These are phyloP conservation scores for Lithophane socia DNA, from an alignment of 2,888 invertebrate species.

Conservation along the genomic window DNA sequence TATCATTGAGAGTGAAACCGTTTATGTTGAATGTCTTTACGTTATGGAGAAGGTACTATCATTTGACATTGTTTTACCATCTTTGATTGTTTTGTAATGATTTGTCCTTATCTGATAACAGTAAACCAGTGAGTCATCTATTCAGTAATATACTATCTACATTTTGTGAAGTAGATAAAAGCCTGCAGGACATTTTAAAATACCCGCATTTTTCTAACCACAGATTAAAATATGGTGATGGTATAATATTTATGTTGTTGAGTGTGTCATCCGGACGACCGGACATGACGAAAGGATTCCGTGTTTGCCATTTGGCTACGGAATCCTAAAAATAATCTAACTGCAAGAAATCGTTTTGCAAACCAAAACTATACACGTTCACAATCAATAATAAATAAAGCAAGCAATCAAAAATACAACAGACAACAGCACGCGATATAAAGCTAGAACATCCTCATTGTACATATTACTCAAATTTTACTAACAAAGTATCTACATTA, in stretches of 20 bases:
- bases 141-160: neutral
- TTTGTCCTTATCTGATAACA: slow-evolving; percentile 26
- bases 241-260: neutral
- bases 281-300: too few relatives aligned
- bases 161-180: slow-evolving; percentile 3
- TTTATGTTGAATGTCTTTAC: slow-evolving; percentile 97
- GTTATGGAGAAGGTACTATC: slow-evolving; percentile 95
- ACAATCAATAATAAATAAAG: too few relatives aligned
- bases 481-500: too few relatives aligned
- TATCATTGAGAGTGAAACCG: slow-evolving; percentile 97
- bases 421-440: too few relatives aligned
- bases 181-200: neutral
- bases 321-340: too few relatives aligned
- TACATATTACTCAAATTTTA: too few relatives aligned
- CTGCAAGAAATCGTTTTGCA: too few relatives aligned
- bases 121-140: slow-evolving; percentile 16
- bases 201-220: neutral
- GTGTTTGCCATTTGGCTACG: too few relatives aligned
- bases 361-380: too few relatives aligned
- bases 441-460: too few relatives aligned
- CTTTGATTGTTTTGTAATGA: slow-evolving; percentile 19
- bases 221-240: neutral
- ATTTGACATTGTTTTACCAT: slow-evolving; percentile 52
- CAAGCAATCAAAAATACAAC: too few relatives aligned
- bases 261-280: neutral